Percentiles rank a stretch among this genome's conserved stretches.
Conservation (phyloP, 2,797 vertebrate genomes). For the Pyrocephalus nanus region DNA sequence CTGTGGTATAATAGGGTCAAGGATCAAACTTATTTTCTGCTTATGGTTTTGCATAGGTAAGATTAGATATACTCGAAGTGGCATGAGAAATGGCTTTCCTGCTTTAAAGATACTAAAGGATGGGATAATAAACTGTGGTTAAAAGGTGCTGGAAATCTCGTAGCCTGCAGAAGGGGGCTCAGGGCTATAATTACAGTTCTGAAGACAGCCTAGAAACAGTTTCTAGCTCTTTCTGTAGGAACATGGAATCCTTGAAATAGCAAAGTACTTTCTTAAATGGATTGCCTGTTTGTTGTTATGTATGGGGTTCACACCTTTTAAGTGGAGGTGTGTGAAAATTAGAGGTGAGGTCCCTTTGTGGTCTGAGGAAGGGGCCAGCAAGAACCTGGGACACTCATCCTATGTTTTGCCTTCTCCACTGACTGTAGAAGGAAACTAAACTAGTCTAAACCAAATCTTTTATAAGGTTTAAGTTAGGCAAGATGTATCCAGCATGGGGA, state of each 20-base stretch:
- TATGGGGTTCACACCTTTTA: not conserved
- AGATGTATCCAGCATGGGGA: not conserved
- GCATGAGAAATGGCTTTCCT: not conserved
- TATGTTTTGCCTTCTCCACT: not conserved
- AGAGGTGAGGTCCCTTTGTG: not conserved
- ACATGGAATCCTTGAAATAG: not conserved
- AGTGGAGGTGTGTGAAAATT: not conserved
- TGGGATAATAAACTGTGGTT: not conserved
- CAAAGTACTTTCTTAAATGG: not conserved
- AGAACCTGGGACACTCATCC: not conserved
- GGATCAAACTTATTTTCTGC: not conserved
- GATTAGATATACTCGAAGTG: not conserved
- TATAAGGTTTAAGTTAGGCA: not conserved
- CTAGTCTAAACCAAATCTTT: not conserved
- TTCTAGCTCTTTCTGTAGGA: not conserved
- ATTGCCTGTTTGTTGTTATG: accelerated
- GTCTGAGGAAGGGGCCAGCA: not conserved
- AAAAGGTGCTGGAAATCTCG: not conserved
- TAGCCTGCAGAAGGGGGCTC: not conserved
- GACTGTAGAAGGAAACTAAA: not conserved
- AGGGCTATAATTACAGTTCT: not conserved
- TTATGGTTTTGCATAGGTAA: not conserved
- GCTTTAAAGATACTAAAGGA: not conserved
- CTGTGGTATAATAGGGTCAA: not conserved
- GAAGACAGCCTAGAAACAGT: not conserved